These are phyloP conservation scores for Colistium nudipinnis DNA, from an alignment of 2,113 vertebrate genomes.

Conservation along the genomic window DNA sequence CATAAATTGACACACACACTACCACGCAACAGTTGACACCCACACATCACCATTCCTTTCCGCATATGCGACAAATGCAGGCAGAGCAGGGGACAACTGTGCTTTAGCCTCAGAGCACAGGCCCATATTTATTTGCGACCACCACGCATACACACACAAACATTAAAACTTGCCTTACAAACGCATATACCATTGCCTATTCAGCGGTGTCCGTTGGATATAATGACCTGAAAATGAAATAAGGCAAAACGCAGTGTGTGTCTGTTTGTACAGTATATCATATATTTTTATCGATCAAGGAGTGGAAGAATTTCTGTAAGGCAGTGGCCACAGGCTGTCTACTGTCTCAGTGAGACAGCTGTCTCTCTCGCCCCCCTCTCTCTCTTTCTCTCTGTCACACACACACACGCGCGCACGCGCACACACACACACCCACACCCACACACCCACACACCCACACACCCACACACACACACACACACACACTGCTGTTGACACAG, in stretches of 20 bases:
- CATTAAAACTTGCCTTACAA: background rate
- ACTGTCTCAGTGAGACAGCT: conserved; percentile 55
- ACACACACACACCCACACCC: conserved; percentile 3
- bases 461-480: conserved; percentile 2
- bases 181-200: conserved; percentile 3
- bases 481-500: conserved; percentile 28
- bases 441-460: conserved; percentile 22
- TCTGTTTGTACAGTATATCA: conserved; percentile 10
- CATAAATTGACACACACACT: background rate
- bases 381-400: background rate
- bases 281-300: conserved; percentile 23
- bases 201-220: conserved; percentile 31
- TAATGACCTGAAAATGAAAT: no score
- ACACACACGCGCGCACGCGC: conserved; percentile 9
- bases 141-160: conserved; percentile 1
- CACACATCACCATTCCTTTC: background rate
- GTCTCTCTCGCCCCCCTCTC: conserved; percentile 20
- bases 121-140: background rate
- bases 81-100: conserved; percentile 32
- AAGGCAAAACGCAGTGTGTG: conserved; percentile 35
- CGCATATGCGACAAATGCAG: conserved; percentile 8
- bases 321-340: conserved; percentile 51
- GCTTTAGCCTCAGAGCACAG: conserved; percentile 8
- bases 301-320: conserved; percentile 52
- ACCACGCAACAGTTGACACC: background rate